Evolutionary conservation across 2,797 vertebrate species (phyloP).

Genomic region (Dallia pectoralis): DNA sequence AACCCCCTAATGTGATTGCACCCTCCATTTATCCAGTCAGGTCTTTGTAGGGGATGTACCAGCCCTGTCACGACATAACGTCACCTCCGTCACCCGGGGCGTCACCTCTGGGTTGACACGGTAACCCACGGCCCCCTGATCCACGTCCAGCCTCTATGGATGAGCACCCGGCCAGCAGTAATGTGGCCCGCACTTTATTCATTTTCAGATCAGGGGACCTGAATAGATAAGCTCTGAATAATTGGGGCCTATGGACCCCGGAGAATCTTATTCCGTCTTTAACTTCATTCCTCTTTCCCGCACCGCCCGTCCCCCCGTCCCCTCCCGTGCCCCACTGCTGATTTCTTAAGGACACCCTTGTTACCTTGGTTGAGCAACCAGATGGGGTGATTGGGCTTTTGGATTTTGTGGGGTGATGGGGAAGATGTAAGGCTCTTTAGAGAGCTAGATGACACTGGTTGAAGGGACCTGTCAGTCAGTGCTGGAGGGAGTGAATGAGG

Average conservation of each 20-base stretch:
- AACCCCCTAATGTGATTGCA: conserved; percentile 75
- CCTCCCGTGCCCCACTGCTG: conserved; percentile 50
- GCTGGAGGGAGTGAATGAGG: conserved; percentile 64
- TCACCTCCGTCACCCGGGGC: conserved; percentile 79
- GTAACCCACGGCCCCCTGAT: conserved; percentile 82
- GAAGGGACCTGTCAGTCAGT: conserved; percentile 78
- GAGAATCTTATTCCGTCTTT: conserved; percentile 77
- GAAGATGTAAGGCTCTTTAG: conserved; percentile 49
- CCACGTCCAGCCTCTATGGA: conserved; percentile 80
- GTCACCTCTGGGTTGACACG: conserved; percentile 84
- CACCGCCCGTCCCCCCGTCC: conserved; percentile 58
- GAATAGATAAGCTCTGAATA: conserved; percentile 98
- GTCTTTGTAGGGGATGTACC: conserved; percentile 67
- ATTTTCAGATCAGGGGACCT: conserved; percentile 82
- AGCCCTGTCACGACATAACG: conserved; percentile 78
- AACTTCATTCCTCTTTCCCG: conserved; percentile 50
- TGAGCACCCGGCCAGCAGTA: conserved; percentile 87
- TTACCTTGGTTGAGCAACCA: conserved; percentile 77
- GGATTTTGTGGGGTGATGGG: conserved; percentile 77
- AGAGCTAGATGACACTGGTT: conserved; percentile 68
- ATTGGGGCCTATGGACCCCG: conserved; percentile 87
- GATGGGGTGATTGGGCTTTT: conserved; percentile 73
- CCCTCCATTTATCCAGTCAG: conserved; percentile 73
- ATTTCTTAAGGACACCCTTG: conserved; percentile 68
- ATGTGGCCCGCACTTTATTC: conserved; percentile 86